Evolutionary conservation across 2,888 invertebrate genomes (phyloP).

Genomic region (Sceliomorpha sp.): DNA sequence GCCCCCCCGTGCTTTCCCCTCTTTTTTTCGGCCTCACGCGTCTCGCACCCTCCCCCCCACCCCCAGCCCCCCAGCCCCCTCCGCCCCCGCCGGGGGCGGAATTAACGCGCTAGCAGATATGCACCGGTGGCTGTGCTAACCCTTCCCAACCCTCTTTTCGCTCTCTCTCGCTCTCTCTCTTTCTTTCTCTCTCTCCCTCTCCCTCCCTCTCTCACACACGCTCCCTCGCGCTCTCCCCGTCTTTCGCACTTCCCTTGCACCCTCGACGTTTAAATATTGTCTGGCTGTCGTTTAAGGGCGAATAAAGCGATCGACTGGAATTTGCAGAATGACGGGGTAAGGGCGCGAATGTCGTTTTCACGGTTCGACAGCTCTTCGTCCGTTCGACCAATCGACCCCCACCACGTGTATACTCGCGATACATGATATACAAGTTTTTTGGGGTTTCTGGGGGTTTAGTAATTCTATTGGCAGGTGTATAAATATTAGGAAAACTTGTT

Average conservation of each 20-base stretch:
- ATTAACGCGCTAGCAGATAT: conserved; percentile 78
- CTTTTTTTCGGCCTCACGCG: too few relatives aligned
- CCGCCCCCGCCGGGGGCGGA: conserved; percentile 67
- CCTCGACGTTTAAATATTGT: conserved; percentile 55
- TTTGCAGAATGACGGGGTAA: conserved; percentile 33
- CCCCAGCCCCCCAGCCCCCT: too few relatives aligned
- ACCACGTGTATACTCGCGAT: too few relatives aligned
- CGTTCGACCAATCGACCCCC: conserved; percentile 34
- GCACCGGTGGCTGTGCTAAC: conserved; percentile 58
- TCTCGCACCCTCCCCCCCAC: too few relatives aligned
- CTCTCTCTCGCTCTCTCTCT: too few relatives aligned
- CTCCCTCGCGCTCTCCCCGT: conserved; percentile 23
- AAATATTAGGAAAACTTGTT: too few relatives aligned
- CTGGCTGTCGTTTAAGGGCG: conserved; percentile 48
- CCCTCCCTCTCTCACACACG: conserved; percentile 29
- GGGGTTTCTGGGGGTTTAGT: too few relatives aligned
- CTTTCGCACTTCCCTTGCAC: conserved; percentile 30
- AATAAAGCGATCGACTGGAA: conserved; percentile 33
- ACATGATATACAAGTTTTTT: conserved; percentile 24
- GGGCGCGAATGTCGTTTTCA: conserved; percentile 40
- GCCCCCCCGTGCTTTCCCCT: too few relatives aligned
- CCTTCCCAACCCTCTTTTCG: conserved; percentile 22
- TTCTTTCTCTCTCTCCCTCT: conserved; percentile 56
- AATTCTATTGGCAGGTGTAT: too few relatives aligned
- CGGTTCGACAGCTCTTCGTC: conserved; percentile 45